Evolutionary conservation across 2,888 invertebrate species (phyloP).

Genomic region (Prenolepis imparis): DNA sequence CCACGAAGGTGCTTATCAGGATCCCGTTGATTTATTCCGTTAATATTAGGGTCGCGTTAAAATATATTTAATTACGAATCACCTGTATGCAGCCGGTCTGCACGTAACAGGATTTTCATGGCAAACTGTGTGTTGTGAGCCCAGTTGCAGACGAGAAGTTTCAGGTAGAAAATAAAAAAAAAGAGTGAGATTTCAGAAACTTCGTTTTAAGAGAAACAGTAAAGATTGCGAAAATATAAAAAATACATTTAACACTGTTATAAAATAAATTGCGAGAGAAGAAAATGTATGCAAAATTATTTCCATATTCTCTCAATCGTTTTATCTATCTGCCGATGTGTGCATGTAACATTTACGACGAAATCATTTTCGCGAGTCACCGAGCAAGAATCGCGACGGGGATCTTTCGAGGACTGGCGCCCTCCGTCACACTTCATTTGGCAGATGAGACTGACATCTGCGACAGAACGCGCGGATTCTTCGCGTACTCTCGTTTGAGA

Average conservation of each 20-base stretch:
- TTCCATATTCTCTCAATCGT: neutral
- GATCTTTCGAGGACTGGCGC: conserved; percentile 55
- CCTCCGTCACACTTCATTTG: conserved; percentile 77
- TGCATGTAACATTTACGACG: conserved; percentile 40
- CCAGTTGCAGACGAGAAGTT: too few relatives aligned
- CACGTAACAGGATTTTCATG: conserved; percentile 36
- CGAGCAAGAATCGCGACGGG: conserved; percentile 51
- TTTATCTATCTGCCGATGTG: conserved; percentile 40
- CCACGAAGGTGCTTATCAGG: conserved; percentile 66
- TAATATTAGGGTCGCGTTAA: conserved; percentile 54
- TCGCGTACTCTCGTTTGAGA: conserved; percentile 71
- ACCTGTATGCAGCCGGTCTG: conserved; percentile 40
- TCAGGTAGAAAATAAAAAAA: neutral
- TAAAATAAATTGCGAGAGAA: neutral
- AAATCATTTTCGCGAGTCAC: conserved; percentile 61
- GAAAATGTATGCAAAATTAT: neutral
- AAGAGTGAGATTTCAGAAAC: neutral
- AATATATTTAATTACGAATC: conserved; percentile 67
- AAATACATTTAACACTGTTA: neutral
- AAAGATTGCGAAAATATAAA: neutral
- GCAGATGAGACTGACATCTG: conserved; percentile 81
- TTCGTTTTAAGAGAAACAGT: neutral
- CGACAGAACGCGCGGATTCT: conserved; percentile 63
- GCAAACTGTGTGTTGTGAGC: too few relatives aligned
- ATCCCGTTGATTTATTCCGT: conserved; percentile 69